These are phyloP conservation scores for Antheraea pernyi DNA, from an alignment of 1,140 invertebrate species.

Conservation along the genomic window DNA sequence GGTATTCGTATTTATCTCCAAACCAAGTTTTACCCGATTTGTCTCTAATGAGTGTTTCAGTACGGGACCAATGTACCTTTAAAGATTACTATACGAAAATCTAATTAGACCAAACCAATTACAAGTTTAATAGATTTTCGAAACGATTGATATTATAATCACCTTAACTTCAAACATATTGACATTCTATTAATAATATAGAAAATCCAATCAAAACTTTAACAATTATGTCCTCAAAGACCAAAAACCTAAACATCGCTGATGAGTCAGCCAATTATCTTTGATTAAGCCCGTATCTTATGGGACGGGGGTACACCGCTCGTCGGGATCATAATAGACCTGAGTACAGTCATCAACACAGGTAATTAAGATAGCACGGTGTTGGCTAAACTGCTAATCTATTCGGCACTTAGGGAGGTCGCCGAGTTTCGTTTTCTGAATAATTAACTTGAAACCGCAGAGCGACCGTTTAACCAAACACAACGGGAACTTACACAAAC, in stretches of 20 bases:
- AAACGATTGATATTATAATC: too few relatives aligned
- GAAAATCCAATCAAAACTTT: background rate
- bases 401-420: slow-evolving; percentile 1
- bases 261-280: background rate
- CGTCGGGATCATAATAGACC: slow-evolving; percentile 3
- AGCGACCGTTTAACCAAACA: background rate
- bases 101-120: too few relatives aligned
- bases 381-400: slow-evolving; percentile 6
- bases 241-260: background rate
- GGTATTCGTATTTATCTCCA: too few relatives aligned
- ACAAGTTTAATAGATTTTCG: too few relatives aligned
- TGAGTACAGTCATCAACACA: slow-evolving; percentile 6
- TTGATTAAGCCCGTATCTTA: background rate
- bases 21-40: too few relatives aligned
- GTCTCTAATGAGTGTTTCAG: too few relatives aligned
- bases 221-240: background rate
- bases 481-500: background rate
- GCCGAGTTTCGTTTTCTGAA: slow-evolving; percentile 3
- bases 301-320: background rate
- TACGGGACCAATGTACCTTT: too few relatives aligned
- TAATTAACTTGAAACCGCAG: background rate
- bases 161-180: too few relatives aligned
- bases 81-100: too few relatives aligned
- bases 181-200: too few relatives aligned
- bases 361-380: slow-evolving; percentile 8